These are phyloP conservation scores for Coregonus ussuriensis DNA, from an alignment of 2,797 vertebrate species.

Conservation along the genomic window DNA sequence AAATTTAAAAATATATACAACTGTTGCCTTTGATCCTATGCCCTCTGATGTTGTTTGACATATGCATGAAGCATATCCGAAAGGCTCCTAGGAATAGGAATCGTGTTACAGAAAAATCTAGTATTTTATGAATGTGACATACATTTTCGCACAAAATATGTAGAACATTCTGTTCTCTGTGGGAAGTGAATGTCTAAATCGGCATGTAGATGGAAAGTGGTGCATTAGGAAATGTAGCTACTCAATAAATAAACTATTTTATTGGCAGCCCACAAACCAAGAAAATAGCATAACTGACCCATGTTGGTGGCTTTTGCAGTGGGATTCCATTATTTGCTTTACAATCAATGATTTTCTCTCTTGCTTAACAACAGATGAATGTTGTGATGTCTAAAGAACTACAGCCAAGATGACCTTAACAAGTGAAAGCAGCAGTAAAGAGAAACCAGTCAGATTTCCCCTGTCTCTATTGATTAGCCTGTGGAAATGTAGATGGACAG, in stretches of 20 bases:
- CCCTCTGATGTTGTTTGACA: neutral
- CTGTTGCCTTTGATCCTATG: neutral
- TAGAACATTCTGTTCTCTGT: neutral
- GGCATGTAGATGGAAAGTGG: constrained; percentile 36
- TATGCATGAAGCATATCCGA: neutral
- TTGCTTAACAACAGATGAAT: constrained; percentile 13
- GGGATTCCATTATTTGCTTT: constrained; percentile 36
- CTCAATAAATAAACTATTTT: constrained; percentile 39
- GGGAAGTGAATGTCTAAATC: constrained; percentile 20
- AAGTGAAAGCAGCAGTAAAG: constrained; percentile 1
- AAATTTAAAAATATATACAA: neutral
- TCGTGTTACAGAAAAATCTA: neutral
- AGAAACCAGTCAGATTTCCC: constrained; percentile 15
- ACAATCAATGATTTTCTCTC: constrained; percentile 15
- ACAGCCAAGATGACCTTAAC: constrained; percentile 23
- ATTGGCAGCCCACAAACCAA: constrained; percentile 25
- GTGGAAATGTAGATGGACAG: constrained; percentile 7
- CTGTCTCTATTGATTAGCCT: constrained; percentile 36
- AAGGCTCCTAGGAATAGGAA: neutral
- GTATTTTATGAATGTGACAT: neutral
- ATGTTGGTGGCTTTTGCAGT: constrained; percentile 23
- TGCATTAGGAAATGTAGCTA: constrained; percentile 34
- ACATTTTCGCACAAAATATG: neutral
- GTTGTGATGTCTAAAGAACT: neutral
- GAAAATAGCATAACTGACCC: constrained; percentile 31